Percentiles rank a stretch among this genome's conserved stretches.
Conservation (phyloP, 1,140 invertebrate species). For the Pseudachorutes palmiensis region DNA sequence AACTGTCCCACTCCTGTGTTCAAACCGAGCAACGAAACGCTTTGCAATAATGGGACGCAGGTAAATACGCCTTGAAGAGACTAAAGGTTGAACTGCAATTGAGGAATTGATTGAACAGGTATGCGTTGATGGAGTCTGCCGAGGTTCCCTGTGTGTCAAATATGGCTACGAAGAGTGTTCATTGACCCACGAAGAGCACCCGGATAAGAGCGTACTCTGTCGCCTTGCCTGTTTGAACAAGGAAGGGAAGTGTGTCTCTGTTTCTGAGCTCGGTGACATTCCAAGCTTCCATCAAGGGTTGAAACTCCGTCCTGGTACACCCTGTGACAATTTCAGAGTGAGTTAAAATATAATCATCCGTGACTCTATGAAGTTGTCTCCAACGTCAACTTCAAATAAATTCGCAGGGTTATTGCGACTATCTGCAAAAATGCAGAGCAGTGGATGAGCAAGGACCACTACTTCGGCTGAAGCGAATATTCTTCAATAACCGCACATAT, state of each 20-base stretch:
- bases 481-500: conserved; percentile 86
- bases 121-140: conserved; percentile 89
- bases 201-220: conserved; percentile 80
- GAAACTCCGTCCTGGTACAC: conserved; percentile 82
- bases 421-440: conserved; percentile 91
- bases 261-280: conserved; percentile 48
- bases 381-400: too few relatives aligned
- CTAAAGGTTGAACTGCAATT: background rate
- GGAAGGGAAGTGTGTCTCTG: conserved; percentile 65
- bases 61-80: conserved; percentile 40
- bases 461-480: conserved; percentile 88
- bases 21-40: conserved; percentile 64
- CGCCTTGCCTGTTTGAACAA: conserved; percentile 83
- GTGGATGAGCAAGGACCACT: conserved; percentile 97
- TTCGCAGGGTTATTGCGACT: conserved; percentile 88
- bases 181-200: conserved; percentile 75
- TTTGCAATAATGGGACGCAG: conserved; percentile 72
- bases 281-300: conserved; percentile 66
- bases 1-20: conserved; percentile 73
- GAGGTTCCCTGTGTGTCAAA: conserved; percentile 87
- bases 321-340: conserved; percentile 96
- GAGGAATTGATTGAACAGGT: conserved; percentile 47
- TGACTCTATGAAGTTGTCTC: background rate
- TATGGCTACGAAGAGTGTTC: conserved; percentile 94
- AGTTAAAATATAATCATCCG: conserved; percentile 7